These are phyloP conservation scores for Trypoxylon attenuatum DNA, from an alignment of 2,888 invertebrate species.

Conservation along the genomic window DNA sequence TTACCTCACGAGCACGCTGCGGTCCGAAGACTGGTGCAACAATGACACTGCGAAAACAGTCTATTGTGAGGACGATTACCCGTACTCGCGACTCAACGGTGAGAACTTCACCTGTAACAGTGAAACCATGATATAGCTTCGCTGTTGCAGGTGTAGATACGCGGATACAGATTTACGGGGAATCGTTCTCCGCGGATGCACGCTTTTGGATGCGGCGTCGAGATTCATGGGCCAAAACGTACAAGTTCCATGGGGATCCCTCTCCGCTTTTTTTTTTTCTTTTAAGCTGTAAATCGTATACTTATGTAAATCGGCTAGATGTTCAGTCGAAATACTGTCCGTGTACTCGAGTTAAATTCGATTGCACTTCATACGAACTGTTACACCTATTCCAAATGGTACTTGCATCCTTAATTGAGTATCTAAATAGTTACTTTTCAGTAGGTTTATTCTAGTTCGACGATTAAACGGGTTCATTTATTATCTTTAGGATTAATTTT, in stretches of 20 bases:
- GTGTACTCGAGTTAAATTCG: too few relatives aligned
- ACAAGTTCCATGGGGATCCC: not conserved
- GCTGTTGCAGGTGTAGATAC: slow-evolving; percentile 1
- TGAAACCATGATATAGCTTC: slow-evolving; percentile 69
- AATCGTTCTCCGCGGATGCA: slow-evolving; percentile 22
- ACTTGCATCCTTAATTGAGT: too few relatives aligned
- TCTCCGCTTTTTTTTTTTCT: slow-evolving; percentile 1
- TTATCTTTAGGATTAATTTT: too few relatives aligned
- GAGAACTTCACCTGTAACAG: slow-evolving; percentile 62
- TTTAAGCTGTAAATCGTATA: too few relatives aligned
- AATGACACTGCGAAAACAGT: slow-evolving; percentile 49
- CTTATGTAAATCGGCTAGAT: too few relatives aligned
- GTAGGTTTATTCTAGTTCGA: too few relatives aligned
- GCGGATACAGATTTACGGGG: not conserved
- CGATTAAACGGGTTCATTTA: too few relatives aligned
- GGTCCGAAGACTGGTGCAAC: slow-evolving; percentile 54
- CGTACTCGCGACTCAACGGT: slow-evolving; percentile 61
- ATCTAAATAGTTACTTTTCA: too few relatives aligned
- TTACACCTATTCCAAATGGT: too few relatives aligned
- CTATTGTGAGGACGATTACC: slow-evolving; percentile 63
- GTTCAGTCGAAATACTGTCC: slow-evolving; percentile 1
- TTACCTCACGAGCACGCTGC: slow-evolving; percentile 63
- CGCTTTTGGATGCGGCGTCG: slow-evolving; percentile 5
- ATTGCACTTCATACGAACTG: too few relatives aligned
- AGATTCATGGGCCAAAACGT: slow-evolving; percentile 28